These are phyloP conservation scores for Steromphala cineraria DNA, from an alignment of 2,888 invertebrate species.

Conservation along the genomic window DNA sequence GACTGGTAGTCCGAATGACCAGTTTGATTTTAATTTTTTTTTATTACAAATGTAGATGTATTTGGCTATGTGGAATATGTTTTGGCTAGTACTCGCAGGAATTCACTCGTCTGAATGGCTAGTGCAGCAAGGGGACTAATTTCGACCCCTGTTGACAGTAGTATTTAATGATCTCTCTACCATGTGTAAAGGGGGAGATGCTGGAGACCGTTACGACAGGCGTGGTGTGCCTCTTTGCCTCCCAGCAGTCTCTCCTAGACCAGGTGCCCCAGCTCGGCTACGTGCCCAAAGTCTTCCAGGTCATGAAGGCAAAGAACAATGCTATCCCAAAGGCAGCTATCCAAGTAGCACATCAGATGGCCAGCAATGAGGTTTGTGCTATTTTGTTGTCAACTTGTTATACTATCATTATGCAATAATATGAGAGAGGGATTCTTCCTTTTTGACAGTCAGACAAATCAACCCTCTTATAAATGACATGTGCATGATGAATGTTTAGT, in stretches of 20 bases:
- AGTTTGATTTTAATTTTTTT: no score
- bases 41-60: no score
- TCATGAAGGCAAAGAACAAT: constrained; percentile 80
- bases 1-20: no score
- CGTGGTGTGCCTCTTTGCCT: constrained; percentile 87
- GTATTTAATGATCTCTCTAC: neutral
- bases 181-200: constrained; percentile 64
- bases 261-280: constrained; percentile 77
- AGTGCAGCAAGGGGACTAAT: no score
- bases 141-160: no score
- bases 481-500: no score
- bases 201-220: constrained; percentile 83
- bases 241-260: constrained; percentile 92
- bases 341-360: constrained; percentile 90
- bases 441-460: neutral
- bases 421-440: neutral
- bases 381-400: neutral
- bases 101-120: no score
- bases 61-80: no score
- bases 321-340: constrained; percentile 87
- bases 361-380: constrained; percentile 84
- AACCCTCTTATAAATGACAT: no score
- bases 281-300: constrained; percentile 76
- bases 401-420: neutral
- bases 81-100: no score